Evolutionary conservation across 1,140 invertebrate genomes (phyloP).

Genomic region (Polyergus mexicanus): DNA sequence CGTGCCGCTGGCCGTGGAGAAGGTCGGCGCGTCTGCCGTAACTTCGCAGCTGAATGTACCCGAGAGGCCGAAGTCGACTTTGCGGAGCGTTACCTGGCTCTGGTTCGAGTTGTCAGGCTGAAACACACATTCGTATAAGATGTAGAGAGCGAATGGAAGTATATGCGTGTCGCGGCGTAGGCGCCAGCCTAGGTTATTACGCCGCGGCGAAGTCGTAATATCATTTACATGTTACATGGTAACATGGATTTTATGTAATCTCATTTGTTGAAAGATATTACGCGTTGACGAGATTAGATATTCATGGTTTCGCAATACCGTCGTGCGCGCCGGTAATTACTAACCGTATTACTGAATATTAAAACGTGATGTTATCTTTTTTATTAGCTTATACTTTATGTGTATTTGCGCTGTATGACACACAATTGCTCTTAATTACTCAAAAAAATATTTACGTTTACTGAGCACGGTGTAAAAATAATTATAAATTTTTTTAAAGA

Average conservation of each 20-base stretch:
- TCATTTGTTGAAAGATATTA: slow-evolving; percentile 37
- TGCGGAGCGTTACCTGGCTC: slow-evolving; percentile 90
- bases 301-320: background rate
- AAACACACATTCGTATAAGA: slow-evolving; percentile 79
- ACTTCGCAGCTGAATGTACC: slow-evolving; percentile 96
- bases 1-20: slow-evolving; percentile 89
- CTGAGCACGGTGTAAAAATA: background rate
- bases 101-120: slow-evolving; percentile 91
- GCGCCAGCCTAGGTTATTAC: slow-evolving; percentile 41
- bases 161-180: slow-evolving; percentile 34
- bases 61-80: slow-evolving; percentile 91
- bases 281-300: slow-evolving; percentile 8
- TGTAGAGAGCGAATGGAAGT: slow-evolving; percentile 45
- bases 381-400: background rate
- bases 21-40: slow-evolving; percentile 92
- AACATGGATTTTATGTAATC: slow-evolving; percentile 44
- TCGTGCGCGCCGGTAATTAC: background rate
- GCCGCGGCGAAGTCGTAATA: slow-evolving; percentile 24
- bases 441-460: background rate
- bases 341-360: slow-evolving; percentile 6
- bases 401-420: background rate
- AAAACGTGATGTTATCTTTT: background rate
- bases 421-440: background rate
- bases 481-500: background rate
- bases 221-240: slow-evolving; percentile 32